Evolutionary conservation across 2,113 vertebrate genomes (phyloP), one percentile per base, ranked within the genome.

Genomic region (Pseudonaja textilis): DNA sequence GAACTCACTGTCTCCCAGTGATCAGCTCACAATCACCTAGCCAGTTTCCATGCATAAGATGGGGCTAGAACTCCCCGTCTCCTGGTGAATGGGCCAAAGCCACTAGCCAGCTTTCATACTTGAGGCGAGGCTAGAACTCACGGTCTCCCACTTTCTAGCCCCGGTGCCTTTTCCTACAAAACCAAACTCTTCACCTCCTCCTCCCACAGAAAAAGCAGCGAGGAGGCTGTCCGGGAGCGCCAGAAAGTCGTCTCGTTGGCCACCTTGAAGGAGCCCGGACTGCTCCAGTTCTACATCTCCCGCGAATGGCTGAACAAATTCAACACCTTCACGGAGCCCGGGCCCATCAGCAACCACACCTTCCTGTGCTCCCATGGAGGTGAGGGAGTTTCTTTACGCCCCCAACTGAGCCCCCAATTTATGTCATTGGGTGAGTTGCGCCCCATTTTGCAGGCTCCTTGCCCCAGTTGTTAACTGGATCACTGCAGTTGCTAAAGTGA

Each of bases 221-320:
- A 99, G 94, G 99, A 99, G 91, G 98, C 99, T 0, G 97, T 99
- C 94, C 96, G 99, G 4, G 99, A 99, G 93, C 97, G 99, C 2
- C 99, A 99, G 98, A 99, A 99, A 93, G 99, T 99, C 0, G 99
- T 99, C 92, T 98, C 99, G 10, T 97, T 99, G 95, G 99, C 99
- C 18, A 99, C 97, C 93, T 97, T 98, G 98, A 99, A 98, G 97
- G 99, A 99, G 94, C 98, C 99, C 91, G 98, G 99, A 91, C 97
- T 99, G 85, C 97, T 99, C 45, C 98, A 99, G 92, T 99, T 99
- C 97, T 99, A 99, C 94, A 99, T 99, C 97, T 99, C 99, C 94
- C 98, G 99, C 10, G 99, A 99, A 91, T 99, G 99, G 99, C 99
- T 99, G 74, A 99, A 99, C 97, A 99, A 99, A 94, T 99, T 99